Conservation (phyloP, 2,113 vertebrate species). For the Cynoglossus semilaevis region DNA sequence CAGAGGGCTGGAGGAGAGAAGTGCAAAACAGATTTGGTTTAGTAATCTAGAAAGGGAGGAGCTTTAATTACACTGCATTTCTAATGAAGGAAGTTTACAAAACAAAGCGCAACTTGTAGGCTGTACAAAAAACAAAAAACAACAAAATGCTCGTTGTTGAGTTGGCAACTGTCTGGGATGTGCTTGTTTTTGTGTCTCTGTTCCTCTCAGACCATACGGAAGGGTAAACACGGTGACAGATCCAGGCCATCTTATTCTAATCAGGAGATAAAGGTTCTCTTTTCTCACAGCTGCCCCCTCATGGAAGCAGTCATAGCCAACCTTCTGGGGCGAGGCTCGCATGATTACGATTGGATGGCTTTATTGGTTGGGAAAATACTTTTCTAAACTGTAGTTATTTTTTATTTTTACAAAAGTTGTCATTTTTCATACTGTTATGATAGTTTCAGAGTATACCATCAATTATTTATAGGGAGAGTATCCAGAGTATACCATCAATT, state of each 20-base stretch:
- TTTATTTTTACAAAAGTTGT: no score
- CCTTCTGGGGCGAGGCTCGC: neutral
- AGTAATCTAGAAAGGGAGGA: conserved; percentile 42
- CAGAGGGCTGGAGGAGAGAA: conserved; percentile 48
- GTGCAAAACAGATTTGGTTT: conserved; percentile 20
- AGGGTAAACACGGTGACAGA: conserved; percentile 92
- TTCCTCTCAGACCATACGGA: conserved; percentile 87
- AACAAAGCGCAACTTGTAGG: conserved; percentile 52
- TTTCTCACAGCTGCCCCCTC: conserved; percentile 87
- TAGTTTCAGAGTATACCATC: neutral
- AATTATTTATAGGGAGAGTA: neutral
- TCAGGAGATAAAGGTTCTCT: conserved; percentile 90
- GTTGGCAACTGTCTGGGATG: conserved; percentile 21
- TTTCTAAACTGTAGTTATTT: no score
- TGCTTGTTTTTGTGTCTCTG: conserved; percentile 73
- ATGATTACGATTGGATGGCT: no score
- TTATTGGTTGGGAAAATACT: neutral
- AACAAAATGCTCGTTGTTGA: conserved; percentile 81
- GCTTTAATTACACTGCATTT: conserved; percentile 27
- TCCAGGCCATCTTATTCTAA: conserved; percentile 99
- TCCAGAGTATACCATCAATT: neutral
- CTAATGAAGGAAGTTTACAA: conserved; percentile 50
- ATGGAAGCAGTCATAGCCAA: conserved; percentile 76
- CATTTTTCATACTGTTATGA: no score
- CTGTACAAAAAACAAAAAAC: conserved; percentile 58